Evolutionary conservation across 2,888 invertebrate genomes (phyloP), one percentile per base, ranked within the genome.

Genomic region (Odontocolon sp.): DNA sequence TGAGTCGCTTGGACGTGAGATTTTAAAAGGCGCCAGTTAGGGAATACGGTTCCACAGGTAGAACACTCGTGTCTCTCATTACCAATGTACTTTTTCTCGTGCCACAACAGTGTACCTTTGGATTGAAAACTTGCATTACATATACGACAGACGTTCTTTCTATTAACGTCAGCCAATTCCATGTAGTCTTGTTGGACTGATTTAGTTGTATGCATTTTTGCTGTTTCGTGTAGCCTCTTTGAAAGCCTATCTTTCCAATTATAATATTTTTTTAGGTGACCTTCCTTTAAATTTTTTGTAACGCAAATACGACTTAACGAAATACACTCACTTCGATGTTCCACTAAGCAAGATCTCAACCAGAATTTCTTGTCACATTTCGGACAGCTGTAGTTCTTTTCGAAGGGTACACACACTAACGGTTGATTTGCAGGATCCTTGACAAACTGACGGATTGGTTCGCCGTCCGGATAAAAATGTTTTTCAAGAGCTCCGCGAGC

Each of bases 21-120:
- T 0, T 64, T 47, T 3, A 84, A 47, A 5, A 79, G 23, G 2
- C 56, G 57, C 23, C 66, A 76, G 0, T 70, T 78, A 2, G 78
- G 59, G 23, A 86, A 86, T 1, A 9, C 52, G 0, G 82, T 82
- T 0, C 77, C 77, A 11, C 87, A 87, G 9, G 71, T 16, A 0
- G 5, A 3, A 47, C 86, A 87, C 0, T 5, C 6, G 6, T 71
- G 52, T 0, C 2, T 52, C 0, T 18, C 14, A 0, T 33, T n/a
- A 14, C 26, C n/a, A 0, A 18, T 16, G 3, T 72, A 86, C 5
- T 21, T 47, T 0, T 66, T 52, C 4, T 66, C 38, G 38, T 86
- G 86, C 9, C 59, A 14, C 2, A 26, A 36, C 5, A 83, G 59
- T 18, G 36, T 73, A 2, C 56, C 26, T 1, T 31, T n/a, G 0